Evolutionary conservation across 2,888 invertebrate genomes (phyloP).

Genomic region (Molanna angustata): DNA sequence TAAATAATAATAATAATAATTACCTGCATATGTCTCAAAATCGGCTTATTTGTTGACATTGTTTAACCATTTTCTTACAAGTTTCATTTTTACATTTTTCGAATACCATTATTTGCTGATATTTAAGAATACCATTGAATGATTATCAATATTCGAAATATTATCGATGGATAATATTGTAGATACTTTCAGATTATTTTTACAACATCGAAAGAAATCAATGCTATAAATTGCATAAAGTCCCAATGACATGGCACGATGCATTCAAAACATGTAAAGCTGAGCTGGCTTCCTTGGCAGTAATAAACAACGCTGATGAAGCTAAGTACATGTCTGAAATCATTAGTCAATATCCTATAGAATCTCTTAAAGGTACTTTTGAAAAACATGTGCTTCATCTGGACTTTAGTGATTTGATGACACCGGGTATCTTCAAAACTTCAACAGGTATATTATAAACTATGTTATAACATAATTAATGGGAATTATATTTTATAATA

Average conservation of each 20-base stretch:
- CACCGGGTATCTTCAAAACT: slow-evolving; percentile 1
- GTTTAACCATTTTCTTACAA: too few species aligned
- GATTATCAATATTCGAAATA: too few species aligned
- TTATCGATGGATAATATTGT: background rate
- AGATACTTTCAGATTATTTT: background rate
- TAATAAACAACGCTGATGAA: slow-evolving; percentile 21
- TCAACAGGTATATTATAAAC: slow-evolving; percentile 1
- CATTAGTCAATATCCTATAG: slow-evolving; percentile 3
- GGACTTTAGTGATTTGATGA: slow-evolving; percentile 16
- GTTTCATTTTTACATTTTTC: background rate
- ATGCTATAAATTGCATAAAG: slow-evolving; percentile 23
- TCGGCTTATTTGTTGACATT: too few species aligned
- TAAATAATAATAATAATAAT: too few species aligned
- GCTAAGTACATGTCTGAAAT: slow-evolving; percentile 3
- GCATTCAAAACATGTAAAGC: slow-evolving; percentile 16
- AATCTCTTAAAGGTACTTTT: slow-evolving; percentile 10
- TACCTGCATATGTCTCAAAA: too few species aligned
- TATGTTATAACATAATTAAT: background rate
- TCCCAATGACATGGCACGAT: slow-evolving; percentile 21
- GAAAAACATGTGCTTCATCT: slow-evolving; percentile 7
- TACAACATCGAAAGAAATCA: slow-evolving; percentile 1
- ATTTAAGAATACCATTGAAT: slow-evolving; percentile 15
- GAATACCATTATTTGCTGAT: background rate
- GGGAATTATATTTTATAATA: too few species aligned
- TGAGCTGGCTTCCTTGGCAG: slow-evolving; percentile 11